Conservation (phyloP, 2,113 vertebrate genomes). For the Mixornis gularis region DNA sequence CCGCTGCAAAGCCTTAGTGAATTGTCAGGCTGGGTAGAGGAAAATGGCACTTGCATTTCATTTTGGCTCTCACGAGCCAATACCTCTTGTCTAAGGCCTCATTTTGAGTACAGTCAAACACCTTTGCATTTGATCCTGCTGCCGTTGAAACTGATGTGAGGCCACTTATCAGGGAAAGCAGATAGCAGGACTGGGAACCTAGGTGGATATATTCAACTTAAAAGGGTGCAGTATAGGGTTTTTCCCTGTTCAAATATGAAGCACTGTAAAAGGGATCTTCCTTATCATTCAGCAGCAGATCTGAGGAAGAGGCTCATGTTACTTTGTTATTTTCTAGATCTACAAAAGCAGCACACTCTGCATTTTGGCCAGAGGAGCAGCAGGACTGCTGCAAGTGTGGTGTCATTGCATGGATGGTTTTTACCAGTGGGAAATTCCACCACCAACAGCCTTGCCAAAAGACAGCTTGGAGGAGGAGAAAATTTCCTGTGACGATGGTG, state of each 20-base stretch:
- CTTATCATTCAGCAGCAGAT: background rate
- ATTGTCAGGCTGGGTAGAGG: background rate
- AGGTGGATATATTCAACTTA: background rate
- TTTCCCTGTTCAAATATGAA: background rate
- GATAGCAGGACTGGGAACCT: background rate
- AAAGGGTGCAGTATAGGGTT: background rate
- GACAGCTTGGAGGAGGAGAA: background rate
- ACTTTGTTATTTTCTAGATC: background rate
- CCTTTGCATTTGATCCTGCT: background rate
- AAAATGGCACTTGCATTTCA: background rate
- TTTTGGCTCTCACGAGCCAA: background rate
- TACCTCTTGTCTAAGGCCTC: background rate
- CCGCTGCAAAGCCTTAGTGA: background rate
- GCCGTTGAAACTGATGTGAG: background rate
- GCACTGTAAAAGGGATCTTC: background rate
- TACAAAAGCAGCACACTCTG: background rate
- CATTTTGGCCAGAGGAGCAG: background rate
- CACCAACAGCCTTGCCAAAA: background rate
- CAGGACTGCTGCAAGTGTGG: background rate
- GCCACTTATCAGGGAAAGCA: background rate
- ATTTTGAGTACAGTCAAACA: background rate
- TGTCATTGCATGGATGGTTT: background rate
- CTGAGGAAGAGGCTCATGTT: background rate
- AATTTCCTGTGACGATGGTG: background rate
- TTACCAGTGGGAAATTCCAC: slow-evolving; percentile 16